Base-by-base conservation (phyloP, 2,113 vertebrate genomes). In the Dipodomys ordii region DNA sequence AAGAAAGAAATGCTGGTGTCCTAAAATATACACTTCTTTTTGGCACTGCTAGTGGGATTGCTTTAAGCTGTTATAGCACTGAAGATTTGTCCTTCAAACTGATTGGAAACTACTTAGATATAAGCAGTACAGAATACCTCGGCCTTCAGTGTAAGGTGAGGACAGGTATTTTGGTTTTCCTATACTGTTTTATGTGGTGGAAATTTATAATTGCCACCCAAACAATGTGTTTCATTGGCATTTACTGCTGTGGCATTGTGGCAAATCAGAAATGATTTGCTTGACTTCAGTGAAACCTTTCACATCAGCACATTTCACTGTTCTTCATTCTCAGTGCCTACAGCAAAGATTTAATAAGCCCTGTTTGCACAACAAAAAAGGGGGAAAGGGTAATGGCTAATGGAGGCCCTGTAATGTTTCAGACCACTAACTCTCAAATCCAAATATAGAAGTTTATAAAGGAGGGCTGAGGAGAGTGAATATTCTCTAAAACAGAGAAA, bases 311-410 rank as follows among this genome's bases (percentile, higher is more conserved):
- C 39, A 96, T 95, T 93, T 96, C 68, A 67, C 73, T 87, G 79
- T 96, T 97, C 49, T 93, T 94, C 85, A 79, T 92, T 87, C 64
- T 69, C 27, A 49, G 44, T 87, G 97, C 97, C 97, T 96, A 84
- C 88, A 97, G 96, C 94, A 92, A 96, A 85, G 91, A 93, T 93
- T 96, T 94, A 96, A 98, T 96, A 95, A 97, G 77, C 62, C 73
- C 94, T 96, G 49, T 97, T 95, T 95, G 92, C 86, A 96, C 94
- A 97, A 96, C 83, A 88, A 82, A 87, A 82, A 87, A 94, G 92
- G 87, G 69, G 86, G 82, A 95, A 91, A 32, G 28, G 53, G 68
- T 89, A 91, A 91, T 86, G 85, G 77, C 80, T 97, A 79, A 74
- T 6, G 92, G 96, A 88, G 87, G 53, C 82, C 57, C 76, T 72